Evolutionary conservation across 1,140 invertebrate genomes (phyloP), one percentile per base, ranked within the genome.

Genomic region (Scaptomyza hsui): DNA sequence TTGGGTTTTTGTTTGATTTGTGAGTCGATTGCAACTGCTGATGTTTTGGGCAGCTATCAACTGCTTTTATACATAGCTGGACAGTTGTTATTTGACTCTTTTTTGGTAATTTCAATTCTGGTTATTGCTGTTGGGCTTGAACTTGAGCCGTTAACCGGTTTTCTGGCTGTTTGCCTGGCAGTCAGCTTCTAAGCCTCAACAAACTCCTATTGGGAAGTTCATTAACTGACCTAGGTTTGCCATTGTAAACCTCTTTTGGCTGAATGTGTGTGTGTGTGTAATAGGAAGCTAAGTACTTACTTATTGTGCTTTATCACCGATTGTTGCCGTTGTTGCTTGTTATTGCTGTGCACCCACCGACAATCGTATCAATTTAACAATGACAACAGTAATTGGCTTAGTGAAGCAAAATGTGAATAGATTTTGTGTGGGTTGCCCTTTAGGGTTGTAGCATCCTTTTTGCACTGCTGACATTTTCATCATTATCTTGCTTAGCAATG

Each of bases 71-170:
- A 74, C 51, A 19, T 48, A 60, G 45, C 35, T 55, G 44, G 70
- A 53, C 64, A 39, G 42, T 26, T 65, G 49, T 52, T 44, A 69
- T 63, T 56, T 75, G 70, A 56, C 29, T 64, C 51, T 48, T 61
- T 61, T 59, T 37, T 45, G 41, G 60, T 32, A 32, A 65, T 52
- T 60, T 48, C 62, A 72, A 88, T 60, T 68, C 63, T 61, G 49
- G 60, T 71, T 56, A 26, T 53, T 44, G 18, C 37, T 19, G 47
- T 26, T 61, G 59, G 47, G 62, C 65, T 53, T 75, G 78, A 81
- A 78, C 75, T 88, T 88, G 82, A 88, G 78, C 64, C 45, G 60
- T 55, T 9, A 88, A 88, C 82, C 72, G 82, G 82, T 88, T 88
- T 26, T 72, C 10, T 35, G 19, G 39, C 21, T 49, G n/a, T n/a